These are phyloP conservation scores for Eilema depressum DNA, from an alignment of 2,888 invertebrate genomes.

Conservation along the genomic window DNA sequence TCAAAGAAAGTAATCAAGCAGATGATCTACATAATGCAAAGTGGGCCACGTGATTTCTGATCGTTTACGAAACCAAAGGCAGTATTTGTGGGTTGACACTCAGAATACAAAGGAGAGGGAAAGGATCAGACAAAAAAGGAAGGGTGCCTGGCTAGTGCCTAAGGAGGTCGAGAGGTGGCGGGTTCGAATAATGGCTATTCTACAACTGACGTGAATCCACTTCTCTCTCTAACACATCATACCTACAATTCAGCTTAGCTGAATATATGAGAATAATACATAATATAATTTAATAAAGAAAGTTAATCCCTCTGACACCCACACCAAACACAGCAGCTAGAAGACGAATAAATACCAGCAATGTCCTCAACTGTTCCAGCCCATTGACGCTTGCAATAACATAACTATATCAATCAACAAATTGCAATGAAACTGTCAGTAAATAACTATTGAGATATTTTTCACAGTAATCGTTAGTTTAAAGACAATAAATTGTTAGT, in stretches of 20 bases:
- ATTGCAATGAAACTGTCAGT: not conserved
- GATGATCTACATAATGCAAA: not conserved
- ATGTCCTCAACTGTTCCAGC: not conserved
- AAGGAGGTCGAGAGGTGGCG: not conserved
- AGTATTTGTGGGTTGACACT: not conserved
- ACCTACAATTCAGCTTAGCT: not conserved
- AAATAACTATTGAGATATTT: not conserved
- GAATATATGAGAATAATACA: too few relatives aligned
- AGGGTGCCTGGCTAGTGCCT: not conserved
- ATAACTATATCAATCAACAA: not conserved
- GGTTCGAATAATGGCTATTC: too few relatives aligned
- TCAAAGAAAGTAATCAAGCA: not conserved
- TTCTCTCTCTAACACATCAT: not conserved
- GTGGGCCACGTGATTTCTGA: not conserved
- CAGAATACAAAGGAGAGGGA: not conserved
- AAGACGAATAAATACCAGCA: not conserved
- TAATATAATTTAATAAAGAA: not conserved
- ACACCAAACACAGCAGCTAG: not conserved
- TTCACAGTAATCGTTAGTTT: not conserved
- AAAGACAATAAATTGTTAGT: conserved; percentile 10
- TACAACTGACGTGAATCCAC: too few relatives aligned
- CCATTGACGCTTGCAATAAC: not conserved
- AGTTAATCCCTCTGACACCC: not conserved
- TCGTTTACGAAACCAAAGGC: not conserved
- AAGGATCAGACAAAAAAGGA: not conserved